A percentile compares a stretch with the other conserved stretches of the same genome.
These are phyloP conservation scores for Drosophila santomea DNA, from an alignment of 1,140 invertebrate genomes.

Conservation along the genomic window DNA sequence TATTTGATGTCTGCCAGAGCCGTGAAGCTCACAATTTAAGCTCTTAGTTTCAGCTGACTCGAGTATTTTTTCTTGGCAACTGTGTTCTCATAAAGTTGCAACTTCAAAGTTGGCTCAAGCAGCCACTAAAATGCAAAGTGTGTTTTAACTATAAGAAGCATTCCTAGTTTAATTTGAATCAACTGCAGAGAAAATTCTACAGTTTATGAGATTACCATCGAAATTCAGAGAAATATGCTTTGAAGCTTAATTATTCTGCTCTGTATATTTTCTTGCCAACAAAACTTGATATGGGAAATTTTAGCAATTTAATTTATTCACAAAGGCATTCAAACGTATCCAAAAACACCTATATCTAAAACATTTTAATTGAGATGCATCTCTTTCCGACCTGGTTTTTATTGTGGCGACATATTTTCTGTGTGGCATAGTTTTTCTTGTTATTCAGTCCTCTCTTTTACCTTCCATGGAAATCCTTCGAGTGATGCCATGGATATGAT, in stretches of 20 bases:
- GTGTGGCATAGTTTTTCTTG: constrained; percentile 13
- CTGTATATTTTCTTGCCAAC: neutral
- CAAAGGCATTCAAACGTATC: neutral
- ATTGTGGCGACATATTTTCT: neutral
- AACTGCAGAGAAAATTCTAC: neutral
- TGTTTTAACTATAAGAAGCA: constrained; percentile 6
- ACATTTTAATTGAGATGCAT: constrained; percentile 5
- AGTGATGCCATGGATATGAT: constrained; percentile 47
- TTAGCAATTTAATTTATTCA: neutral
- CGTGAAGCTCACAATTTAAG: constrained; percentile 12
- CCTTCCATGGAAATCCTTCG: constrained; percentile 24
- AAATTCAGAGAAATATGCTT: neutral
- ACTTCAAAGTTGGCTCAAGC: constrained; percentile 37
- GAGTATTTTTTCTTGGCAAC: constrained; percentile 33
- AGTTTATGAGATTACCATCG: neutral
- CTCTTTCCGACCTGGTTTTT: neutral
- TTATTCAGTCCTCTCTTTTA: constrained; percentile 14
- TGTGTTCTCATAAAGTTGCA: constrained; percentile 26
- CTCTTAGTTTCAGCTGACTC: constrained; percentile 41
- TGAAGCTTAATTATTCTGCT: neutral
- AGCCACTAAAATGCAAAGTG: constrained; percentile 16
- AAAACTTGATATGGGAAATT: neutral
- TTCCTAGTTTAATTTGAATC: neutral
- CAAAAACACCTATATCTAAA: neutral
- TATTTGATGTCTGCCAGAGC: constrained; percentile 17